A percentile compares a stretch with the other conserved stretches of the same genome.
These are phyloP conservation scores for Paradisaea rubra DNA, from an alignment of 2,113 vertebrate species.

Conservation along the genomic window DNA sequence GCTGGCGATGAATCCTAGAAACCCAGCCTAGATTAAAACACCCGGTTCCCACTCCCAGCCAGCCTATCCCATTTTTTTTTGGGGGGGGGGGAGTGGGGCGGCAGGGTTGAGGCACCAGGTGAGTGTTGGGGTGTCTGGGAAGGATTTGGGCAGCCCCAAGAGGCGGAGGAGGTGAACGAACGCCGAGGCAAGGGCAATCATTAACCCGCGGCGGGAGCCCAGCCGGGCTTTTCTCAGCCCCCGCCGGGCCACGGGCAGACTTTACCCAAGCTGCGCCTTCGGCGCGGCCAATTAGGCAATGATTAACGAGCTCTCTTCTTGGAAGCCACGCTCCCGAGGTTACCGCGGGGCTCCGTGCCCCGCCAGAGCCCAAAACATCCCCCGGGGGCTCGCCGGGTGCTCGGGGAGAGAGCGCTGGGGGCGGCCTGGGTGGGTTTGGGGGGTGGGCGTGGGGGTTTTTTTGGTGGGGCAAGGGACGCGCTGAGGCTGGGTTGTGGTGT, in stretches of 20 bases:
- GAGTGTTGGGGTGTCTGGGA: not conserved
- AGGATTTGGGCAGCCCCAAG: not conserved
- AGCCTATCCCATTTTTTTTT: not conserved
- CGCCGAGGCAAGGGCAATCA: not conserved
- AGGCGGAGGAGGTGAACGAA: not conserved
- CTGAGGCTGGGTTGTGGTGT: not conserved
- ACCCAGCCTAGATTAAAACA: not conserved
- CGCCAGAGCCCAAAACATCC: not conserved
- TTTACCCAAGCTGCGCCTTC: not conserved
- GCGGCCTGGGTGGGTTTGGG: not conserved
- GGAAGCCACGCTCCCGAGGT: not conserved
- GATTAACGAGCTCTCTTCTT: conserved; percentile 16
- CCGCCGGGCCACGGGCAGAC: not conserved
- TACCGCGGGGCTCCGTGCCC: not conserved
- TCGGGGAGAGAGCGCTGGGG: not conserved
- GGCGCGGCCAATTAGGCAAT: not conserved
- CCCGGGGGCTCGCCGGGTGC: not conserved
- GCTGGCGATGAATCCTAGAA: not conserved
- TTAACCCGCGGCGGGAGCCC: not conserved
- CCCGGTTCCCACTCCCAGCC: not conserved
- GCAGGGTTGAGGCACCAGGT: fast-evolving
- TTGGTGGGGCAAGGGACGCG: not conserved
- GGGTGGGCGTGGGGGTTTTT: fast-evolving
- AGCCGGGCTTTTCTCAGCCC: not conserved
- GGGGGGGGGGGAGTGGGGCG: not conserved